Percentiles rank a stretch among this genome's conserved stretches.
Evolutionary conservation across 2,113 vertebrate species (phyloP).

Genomic region (Petromus typicus): DNA sequence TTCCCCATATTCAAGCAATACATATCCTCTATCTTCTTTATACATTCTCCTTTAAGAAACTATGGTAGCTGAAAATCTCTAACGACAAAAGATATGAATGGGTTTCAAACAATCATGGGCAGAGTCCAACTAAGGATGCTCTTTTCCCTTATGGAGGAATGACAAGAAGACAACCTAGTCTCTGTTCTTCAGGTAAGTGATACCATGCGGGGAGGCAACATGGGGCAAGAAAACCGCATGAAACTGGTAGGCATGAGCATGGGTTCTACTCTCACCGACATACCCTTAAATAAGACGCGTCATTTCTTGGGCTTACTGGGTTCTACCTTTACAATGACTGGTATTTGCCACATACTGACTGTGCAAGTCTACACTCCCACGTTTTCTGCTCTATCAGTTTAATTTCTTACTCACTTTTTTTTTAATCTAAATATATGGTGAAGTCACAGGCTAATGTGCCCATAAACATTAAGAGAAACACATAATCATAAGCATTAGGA

Average conservation of each 20-base stretch:
- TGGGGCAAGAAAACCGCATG: neutral
- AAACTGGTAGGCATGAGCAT: neutral
- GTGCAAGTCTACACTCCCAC: neutral
- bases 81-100: neutral
- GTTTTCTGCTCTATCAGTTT: neutral
- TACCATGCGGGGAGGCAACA: neutral
- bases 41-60: slow-evolving; percentile 34
- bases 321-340: neutral
- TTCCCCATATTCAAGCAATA: neutral
- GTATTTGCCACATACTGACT: neutral
- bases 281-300: neutral
- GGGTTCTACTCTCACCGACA: neutral
- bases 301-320: neutral
- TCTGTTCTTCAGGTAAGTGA: neutral
- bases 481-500: neutral
- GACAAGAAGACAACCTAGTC: neutral
- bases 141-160: neutral
- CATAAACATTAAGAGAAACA: neutral
- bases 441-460: neutral
- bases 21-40: neutral
- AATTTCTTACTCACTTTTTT: neutral
- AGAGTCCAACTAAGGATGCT: neutral
- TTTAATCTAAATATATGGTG: neutral
- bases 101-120: neutral
- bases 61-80: neutral